Percentiles rank a stretch among this genome's conserved stretches.
phyloP scores from a whole-genome alignment of 2,888 invertebrate species.

The Meganola albula region DNA sequence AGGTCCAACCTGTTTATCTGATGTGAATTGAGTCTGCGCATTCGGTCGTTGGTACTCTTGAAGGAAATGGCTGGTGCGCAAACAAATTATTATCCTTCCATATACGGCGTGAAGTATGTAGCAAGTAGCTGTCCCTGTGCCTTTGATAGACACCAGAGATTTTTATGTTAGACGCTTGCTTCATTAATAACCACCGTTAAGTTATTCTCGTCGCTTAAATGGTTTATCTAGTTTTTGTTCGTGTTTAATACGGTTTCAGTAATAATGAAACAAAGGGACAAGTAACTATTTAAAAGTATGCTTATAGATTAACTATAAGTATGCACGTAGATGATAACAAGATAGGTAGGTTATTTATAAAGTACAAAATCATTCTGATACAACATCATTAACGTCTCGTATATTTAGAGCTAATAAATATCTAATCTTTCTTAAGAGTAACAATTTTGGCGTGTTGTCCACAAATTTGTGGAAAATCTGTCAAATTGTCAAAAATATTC shows the following conservation, averaged over 20 bases:
- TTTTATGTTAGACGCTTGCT: slow-evolving; percentile 43
- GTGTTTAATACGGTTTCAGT: slow-evolving; percentile 27
- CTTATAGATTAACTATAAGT: too few relatives aligned
- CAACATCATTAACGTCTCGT: too few relatives aligned
- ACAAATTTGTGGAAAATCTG: too few relatives aligned
- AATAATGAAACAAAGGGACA: slow-evolving; percentile 18
- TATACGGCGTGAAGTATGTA: slow-evolving; percentile 48
- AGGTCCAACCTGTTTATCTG: slow-evolving; percentile 51
- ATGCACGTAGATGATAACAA: too few relatives aligned
- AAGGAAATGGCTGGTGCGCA: slow-evolving; percentile 49
- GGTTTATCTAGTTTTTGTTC: slow-evolving; percentile 45
- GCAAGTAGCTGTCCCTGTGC: slow-evolving; percentile 41
- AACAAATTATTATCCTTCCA: slow-evolving; percentile 65
- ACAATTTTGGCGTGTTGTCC: too few relatives aligned
- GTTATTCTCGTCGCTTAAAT: slow-evolving; percentile 42
- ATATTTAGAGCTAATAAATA: too few relatives aligned
- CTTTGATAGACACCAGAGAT: slow-evolving; percentile 44
- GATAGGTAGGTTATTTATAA: too few relatives aligned
- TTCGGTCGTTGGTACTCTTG: slow-evolving; percentile 39
- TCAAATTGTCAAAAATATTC: too few relatives aligned
- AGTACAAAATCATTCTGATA: too few relatives aligned
- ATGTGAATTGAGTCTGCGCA: slow-evolving; percentile 45
- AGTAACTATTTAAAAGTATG: too few relatives aligned
- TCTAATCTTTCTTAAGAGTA: too few relatives aligned
- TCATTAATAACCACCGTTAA: slow-evolving; percentile 52